A percentile compares a stretch with the other conserved stretches of the same genome.
phyloP scores from a whole-genome alignment of 1,140 invertebrate species.

The Archegozetes longisetosus region DNA sequence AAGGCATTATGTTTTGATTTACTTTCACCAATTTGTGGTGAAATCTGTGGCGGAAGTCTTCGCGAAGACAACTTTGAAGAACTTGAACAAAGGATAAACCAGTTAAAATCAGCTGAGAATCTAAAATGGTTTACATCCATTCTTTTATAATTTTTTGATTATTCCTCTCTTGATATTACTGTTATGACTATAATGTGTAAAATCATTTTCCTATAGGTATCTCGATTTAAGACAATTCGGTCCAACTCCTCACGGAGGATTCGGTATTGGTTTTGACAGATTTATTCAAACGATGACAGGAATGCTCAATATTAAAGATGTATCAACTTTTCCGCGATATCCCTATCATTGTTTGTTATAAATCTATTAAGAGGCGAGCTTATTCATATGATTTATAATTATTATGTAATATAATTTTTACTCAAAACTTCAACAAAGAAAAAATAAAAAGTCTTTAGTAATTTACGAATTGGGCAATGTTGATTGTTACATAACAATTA shows the following conservation, averaged over 20 bases:
- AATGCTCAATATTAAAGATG: conserved; percentile 76
- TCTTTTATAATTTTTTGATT: not conserved
- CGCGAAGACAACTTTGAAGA: conserved; percentile 60
- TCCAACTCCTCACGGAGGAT: conserved; percentile 72
- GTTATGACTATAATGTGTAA: not conserved
- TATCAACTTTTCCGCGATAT: conserved; percentile 84
- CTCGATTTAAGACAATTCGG: conserved; percentile 76
- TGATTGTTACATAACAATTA: too few species aligned
- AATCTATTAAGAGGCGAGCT: conserved; percentile 13
- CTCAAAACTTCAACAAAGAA: too few species aligned
- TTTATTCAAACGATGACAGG: conserved; percentile 63
- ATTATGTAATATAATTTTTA: too few species aligned
- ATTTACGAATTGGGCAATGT: too few species aligned
- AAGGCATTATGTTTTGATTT: conserved; percentile 73
- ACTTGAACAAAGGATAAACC: conserved; percentile 30
- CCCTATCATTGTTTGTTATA: conserved; percentile 68
- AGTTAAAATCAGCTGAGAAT: conserved; percentile 10
- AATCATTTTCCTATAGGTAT: conserved; percentile 39
- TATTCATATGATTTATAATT: too few species aligned
- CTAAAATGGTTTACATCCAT: conserved; percentile 12
- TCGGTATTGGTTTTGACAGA: conserved; percentile 88
- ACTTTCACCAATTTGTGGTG: conserved; percentile 68
- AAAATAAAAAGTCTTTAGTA: too few species aligned
- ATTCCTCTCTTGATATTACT: not conserved
- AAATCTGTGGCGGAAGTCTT: conserved; percentile 81